A percentile compares a stretch with the other conserved stretches of the same genome.
phyloP scores from a whole-genome alignment of 2,113 vertebrate genomes.

The Poeciliopsis prolifica region DNA sequence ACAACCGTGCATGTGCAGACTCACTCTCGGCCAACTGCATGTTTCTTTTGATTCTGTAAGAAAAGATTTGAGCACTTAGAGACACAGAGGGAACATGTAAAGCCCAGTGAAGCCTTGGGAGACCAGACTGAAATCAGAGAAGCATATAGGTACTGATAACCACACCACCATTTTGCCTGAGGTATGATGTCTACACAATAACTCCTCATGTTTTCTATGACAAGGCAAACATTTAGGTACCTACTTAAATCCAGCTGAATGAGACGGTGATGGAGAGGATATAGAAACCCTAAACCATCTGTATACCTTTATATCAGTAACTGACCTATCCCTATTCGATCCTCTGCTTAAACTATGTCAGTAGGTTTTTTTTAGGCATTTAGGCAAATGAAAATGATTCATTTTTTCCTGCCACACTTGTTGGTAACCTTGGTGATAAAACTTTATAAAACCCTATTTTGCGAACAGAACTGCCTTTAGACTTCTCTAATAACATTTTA shows the following conservation, averaged over 20 bases:
- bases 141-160: neutral
- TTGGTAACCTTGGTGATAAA: too few relatives aligned
- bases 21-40: neutral
- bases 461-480: too few relatives aligned
- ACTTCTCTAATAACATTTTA: too few relatives aligned
- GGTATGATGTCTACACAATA: neutral
- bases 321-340: neutral
- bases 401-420: too few relatives aligned
- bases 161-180: neutral
- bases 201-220: neutral
- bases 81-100: neutral
- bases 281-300: neutral
- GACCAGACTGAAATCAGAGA: neutral
- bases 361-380: too few relatives aligned
- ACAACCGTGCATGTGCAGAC: neutral
- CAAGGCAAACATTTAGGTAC: neutral
- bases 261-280: too few relatives aligned
- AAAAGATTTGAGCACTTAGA: neutral
- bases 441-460: too few relatives aligned
- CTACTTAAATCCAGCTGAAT: neutral
- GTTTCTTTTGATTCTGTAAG: neutral
- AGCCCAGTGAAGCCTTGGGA: neutral
- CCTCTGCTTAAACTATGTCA: neutral
- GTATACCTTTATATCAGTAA: neutral
- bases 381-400: too few relatives aligned